Conservation (phyloP, 2,797 vertebrate species). For the Acomys russatus region DNA sequence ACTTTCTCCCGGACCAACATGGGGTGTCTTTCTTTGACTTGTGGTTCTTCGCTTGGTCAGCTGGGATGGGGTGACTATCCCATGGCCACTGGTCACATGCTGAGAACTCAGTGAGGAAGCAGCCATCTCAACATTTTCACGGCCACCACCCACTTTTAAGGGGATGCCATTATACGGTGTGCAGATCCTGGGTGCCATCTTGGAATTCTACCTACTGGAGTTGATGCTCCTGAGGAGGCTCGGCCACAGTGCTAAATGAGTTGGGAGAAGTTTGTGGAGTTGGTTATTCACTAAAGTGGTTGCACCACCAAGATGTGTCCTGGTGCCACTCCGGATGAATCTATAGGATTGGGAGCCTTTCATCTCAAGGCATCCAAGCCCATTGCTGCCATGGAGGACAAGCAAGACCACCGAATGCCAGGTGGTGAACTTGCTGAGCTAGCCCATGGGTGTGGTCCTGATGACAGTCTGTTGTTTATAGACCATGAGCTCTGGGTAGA, state of each 20-base stretch:
- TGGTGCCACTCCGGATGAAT: neutral
- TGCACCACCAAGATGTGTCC: fast-evolving
- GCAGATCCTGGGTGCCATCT: neutral
- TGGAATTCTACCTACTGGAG: neutral
- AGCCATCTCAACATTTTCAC: neutral
- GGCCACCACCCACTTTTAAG: neutral
- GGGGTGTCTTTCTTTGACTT: neutral
- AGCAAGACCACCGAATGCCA: neutral
- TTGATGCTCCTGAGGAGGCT: neutral
- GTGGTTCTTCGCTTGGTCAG: neutral
- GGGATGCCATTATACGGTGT: neutral
- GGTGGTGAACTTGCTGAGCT: neutral
- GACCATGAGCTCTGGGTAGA: neutral
- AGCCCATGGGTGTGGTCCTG: neutral
- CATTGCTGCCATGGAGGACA: neutral
- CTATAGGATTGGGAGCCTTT: neutral
- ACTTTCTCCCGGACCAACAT: neutral
- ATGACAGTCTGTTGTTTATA: neutral
- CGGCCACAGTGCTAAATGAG: neutral
- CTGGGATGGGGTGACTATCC: neutral
- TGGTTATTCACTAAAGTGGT: neutral
- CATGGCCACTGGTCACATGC: neutral
- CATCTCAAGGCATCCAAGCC: neutral
- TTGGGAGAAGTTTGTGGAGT: neutral
- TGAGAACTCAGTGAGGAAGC: neutral